Percentiles rank a stretch among this genome's conserved stretches.
Conservation (phyloP, 2,797 vertebrate species). For the Sciurus carolinensis region DNA sequence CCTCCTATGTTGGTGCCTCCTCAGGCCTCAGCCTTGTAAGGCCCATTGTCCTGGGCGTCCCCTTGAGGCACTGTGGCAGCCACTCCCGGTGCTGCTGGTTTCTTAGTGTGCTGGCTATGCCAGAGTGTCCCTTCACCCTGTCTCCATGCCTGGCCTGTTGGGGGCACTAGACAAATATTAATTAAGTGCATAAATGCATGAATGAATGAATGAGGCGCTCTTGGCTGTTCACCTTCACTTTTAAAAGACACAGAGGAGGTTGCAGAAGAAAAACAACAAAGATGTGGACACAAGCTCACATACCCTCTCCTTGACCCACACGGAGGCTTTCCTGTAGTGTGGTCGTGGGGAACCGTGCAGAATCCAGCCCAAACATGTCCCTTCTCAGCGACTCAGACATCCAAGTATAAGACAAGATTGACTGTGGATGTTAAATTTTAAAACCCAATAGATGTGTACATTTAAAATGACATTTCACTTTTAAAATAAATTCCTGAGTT, state of each 20-base stretch:
- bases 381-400: not conserved
- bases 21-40: not conserved
- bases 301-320: too few species aligned
- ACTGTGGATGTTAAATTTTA: not conserved
- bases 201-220: not conserved
- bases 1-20: accelerated
- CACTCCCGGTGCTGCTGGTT: not conserved
- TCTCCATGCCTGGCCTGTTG: not conserved
- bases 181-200: not conserved
- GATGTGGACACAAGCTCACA: accelerated
- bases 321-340: not conserved
- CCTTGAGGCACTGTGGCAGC: not conserved
- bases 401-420: accelerated
- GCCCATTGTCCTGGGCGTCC: too few species aligned
- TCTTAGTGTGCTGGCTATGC: not conserved
- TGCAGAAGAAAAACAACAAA: not conserved
- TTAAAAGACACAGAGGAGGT: not conserved
- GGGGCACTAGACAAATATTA: too few species aligned
- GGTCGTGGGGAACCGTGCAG: accelerated
- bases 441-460: not conserved
- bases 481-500: not conserved
- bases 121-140: too few species aligned
- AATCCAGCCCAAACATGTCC: accelerated
- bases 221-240: not conserved
- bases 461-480: not conserved